Evolutionary conservation across 92 coral and sea anemone species (phyloP).

Genomic region (Paramuricea clavata): DNA sequence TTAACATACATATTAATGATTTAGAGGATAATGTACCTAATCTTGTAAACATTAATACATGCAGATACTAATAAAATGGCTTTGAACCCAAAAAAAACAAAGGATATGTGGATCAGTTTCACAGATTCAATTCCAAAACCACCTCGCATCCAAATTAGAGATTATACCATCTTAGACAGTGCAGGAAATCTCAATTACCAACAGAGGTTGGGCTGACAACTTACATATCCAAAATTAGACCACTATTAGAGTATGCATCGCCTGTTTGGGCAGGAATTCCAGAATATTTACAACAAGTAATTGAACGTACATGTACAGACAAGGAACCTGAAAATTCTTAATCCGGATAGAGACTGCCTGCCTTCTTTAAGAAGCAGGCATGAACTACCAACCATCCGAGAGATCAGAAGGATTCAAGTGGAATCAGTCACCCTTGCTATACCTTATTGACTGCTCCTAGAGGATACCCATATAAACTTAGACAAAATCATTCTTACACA

Average conservation of each 20-base stretch:
- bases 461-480: no score
- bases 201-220: slow-evolving; percentile 63
- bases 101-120: slow-evolving; percentile 25
- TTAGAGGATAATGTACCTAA: slow-evolving; percentile 16
- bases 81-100: no score
- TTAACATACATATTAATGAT: no score
- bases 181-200: slow-evolving; percentile 53
- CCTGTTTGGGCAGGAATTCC: slow-evolving; percentile 62
- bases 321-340: slow-evolving; percentile 13
- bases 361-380: no score
- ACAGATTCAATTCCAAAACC: slow-evolving; percentile 6
- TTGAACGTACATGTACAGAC: no score
- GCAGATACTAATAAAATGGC: slow-evolving; percentile 11
- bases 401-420: no score
- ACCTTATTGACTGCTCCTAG: background rate
- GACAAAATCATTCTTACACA: no score
- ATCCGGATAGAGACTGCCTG: background rate
- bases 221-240: slow-evolving; percentile 50
- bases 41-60: background rate
- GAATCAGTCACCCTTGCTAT: background rate
- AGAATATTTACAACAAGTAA: slow-evolving; percentile 9
- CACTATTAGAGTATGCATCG: no score
- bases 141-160: slow-evolving; percentile 38
- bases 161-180: no score
- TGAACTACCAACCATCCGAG: background rate